These are phyloP conservation scores for Telmatochromis sp. DNA, from an alignment of 2,113 vertebrate species.

Conservation along the genomic window DNA sequence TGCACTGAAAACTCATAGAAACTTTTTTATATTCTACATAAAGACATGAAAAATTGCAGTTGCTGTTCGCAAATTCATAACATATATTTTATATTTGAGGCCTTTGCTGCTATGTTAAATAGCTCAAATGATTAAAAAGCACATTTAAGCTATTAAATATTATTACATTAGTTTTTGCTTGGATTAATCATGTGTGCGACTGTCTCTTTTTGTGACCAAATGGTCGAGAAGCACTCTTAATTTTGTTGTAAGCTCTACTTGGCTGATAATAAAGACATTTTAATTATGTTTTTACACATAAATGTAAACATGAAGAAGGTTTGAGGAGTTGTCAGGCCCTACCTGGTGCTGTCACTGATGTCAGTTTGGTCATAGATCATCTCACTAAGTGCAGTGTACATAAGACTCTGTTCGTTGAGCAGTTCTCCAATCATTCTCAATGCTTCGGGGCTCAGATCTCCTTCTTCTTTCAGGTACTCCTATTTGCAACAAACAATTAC, in stretches of 20 bases:
- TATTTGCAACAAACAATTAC: background rate
- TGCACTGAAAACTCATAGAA: background rate
- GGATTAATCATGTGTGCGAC: background rate
- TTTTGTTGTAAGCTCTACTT: background rate
- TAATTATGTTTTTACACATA: background rate
- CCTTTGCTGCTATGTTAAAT: background rate
- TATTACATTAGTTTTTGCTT: background rate
- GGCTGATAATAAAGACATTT: background rate
- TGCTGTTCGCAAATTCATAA: rapidly evolving
- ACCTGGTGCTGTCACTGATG: conserved; percentile 46
- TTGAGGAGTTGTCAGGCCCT: background rate
- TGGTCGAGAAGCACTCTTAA: background rate
- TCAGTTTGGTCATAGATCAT: conserved; percentile 54
- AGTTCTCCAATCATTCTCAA: conserved; percentile 66
- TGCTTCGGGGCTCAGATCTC: conserved; percentile 48
- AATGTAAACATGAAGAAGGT: background rate
- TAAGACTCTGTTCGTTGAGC: conserved; percentile 59
- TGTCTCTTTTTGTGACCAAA: background rate
- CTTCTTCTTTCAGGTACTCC: conserved; percentile 59
- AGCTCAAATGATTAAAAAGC: background rate
- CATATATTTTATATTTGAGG: rapidly evolving
- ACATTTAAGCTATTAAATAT: background rate
- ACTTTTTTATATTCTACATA: background rate
- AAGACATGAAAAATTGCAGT: background rate
- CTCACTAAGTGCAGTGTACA: conserved; percentile 52